Evolutionary conservation across 1,140 invertebrate species (phyloP).

Genomic region (Bombus waltoni): DNA sequence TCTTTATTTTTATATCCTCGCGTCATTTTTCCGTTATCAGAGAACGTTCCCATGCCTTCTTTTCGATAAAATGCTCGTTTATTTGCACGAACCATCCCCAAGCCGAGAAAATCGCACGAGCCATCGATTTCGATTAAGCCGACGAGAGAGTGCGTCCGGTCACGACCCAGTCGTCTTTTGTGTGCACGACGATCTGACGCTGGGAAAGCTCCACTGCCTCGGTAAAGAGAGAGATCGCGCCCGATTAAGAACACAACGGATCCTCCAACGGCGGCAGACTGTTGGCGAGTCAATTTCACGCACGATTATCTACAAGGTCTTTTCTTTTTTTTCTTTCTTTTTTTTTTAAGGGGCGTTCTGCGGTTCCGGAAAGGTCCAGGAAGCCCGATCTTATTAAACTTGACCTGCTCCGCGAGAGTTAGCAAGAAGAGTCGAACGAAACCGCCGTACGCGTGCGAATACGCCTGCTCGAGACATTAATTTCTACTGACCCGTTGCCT

Average conservation of each 20-base stretch:
- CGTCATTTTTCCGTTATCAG: not conserved
- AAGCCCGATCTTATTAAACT: slow-evolving; percentile 2
- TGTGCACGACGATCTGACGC: not conserved
- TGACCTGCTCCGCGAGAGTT: not conserved
- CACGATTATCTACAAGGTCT: slow-evolving; percentile 43
- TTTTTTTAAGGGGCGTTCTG: not conserved
- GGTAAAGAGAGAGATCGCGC: slow-evolving; percentile 4
- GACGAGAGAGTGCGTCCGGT: not conserved
- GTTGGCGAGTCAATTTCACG: slow-evolving; percentile 55
- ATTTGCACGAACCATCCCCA: slow-evolving; percentile 48
- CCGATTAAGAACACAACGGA: slow-evolving; percentile 35
- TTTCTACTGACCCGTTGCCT: slow-evolving; percentile 8
- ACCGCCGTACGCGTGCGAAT: not conserved
- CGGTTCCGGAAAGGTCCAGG: not conserved
- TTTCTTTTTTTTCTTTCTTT: too few relatives aligned
- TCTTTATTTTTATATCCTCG: not conserved
- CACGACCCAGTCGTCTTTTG: slow-evolving; percentile 16
- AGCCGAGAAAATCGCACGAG: slow-evolving; percentile 57
- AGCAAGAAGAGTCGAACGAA: not conserved
- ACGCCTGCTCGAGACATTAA: slow-evolving; percentile 6
- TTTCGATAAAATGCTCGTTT: slow-evolving; percentile 31
- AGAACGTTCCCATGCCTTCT: not conserved
- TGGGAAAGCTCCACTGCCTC: not conserved
- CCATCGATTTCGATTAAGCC: slow-evolving; percentile 66
- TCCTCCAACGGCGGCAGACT: not conserved